Percentiles rank a stretch among this genome's conserved stretches.
Conservation (phyloP, 2,888 invertebrate genomes). For the Selenia dentaria region DNA sequence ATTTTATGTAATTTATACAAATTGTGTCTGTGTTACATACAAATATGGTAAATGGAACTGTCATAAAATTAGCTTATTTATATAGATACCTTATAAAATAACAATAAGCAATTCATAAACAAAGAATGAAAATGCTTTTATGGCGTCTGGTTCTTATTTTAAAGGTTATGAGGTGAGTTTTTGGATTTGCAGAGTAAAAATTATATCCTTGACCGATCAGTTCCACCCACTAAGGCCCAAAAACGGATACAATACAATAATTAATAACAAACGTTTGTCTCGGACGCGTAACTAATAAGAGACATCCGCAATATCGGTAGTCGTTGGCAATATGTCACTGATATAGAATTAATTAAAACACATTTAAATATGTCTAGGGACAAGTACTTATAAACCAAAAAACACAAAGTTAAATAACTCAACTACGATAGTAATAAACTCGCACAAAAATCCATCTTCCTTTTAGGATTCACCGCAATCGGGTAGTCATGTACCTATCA, state of each 20-base stretch:
- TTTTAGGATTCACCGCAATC: no score
- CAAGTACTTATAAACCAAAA: no score
- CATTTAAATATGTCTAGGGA: neutral
- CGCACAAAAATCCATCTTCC: no score
- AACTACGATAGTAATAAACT: no score
- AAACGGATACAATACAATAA: constrained; percentile 60
- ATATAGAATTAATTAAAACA: neutral
- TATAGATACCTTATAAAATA: constrained; percentile 22
- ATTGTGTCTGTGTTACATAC: constrained; percentile 15
- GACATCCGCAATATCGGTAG: constrained; percentile 37
- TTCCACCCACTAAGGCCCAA: constrained; percentile 59
- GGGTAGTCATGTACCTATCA: no score
- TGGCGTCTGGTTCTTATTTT: constrained; percentile 33
- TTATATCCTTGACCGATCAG: constrained; percentile 61
- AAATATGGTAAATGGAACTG: constrained; percentile 11
- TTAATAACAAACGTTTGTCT: constrained; percentile 58
- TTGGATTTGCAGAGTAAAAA: constrained; percentile 43
- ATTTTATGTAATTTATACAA: constrained; percentile 14
- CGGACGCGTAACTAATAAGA: constrained; percentile 51
- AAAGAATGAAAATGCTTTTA: constrained; percentile 29
- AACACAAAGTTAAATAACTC: no score
- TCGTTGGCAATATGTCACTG: constrained; percentile 24
- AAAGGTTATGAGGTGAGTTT: constrained; percentile 44
- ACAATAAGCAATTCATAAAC: constrained; percentile 27
- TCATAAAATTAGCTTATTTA: constrained; percentile 22